Evolutionary conservation across 2,797 vertebrate genomes (phyloP), one percentile per base, ranked within the genome.

Genomic region (Petrocephalus sullivani): DNA sequence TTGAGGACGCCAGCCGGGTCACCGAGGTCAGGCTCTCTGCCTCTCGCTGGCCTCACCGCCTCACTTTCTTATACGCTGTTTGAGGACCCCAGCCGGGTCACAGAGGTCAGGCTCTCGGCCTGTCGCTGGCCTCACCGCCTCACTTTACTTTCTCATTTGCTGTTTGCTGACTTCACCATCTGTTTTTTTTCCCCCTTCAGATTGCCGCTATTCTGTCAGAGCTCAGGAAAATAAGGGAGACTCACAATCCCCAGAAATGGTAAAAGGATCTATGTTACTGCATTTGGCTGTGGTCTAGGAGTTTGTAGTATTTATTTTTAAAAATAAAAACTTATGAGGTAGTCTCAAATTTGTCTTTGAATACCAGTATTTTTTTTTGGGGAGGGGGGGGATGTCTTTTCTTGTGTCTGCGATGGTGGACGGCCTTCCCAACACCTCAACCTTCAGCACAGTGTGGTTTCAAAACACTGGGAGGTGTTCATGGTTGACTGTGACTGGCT

Each of bases 151-250:
- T 58, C 57, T 58, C 57, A 61, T 23, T 14, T 4, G 33, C 3
- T 33, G 61, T 14, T 54, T 54, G 53, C 10, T 2, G 53, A 46
- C 8, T 83, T 83, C 23, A 10, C 12, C 53, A 12, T 1, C n/a
- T 6, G n/a, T 7, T 5, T 28, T 56, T 37, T 12, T 16, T 51
- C 14, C 23, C 58, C 61, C 86, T 90, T 90, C 87, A 99, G 98
- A 95, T 99, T 89, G 91, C 96, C 87, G 96, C 96, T 12, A 93
- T 99, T 12, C 88, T 98, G 87, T 92, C 95, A 1, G 96, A 98
- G 92, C 89, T 99, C 89, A 94, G 95, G 90, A 89, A 91, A 6
- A 97, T 99, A 91, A 93, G 87, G 90, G 91, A 92, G 90, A 91
- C 90, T 33, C 85, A 91, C 0, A 92, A 91, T 4, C 86, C 94